These are phyloP conservation scores for Plumapathes pennacea DNA, from an alignment of 92 coral and sea anemone species.

Conservation along the genomic window DNA sequence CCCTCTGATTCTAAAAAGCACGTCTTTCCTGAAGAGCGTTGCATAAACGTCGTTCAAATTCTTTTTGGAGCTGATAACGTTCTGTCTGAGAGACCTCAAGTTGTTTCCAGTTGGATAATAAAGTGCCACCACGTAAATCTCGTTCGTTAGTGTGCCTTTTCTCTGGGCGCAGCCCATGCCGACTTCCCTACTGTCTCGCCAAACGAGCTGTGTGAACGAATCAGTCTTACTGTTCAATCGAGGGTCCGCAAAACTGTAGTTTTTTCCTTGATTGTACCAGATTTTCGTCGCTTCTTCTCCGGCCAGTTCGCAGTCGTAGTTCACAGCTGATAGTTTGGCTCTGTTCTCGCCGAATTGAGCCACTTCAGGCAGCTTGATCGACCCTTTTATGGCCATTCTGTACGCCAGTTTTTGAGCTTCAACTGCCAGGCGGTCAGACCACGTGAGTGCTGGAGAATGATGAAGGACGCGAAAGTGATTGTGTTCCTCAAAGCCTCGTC, in stretches of 20 bases:
- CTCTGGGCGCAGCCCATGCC: constrained; percentile 99
- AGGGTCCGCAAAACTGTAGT: constrained; percentile 88
- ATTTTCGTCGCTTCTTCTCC: constrained; percentile 90
- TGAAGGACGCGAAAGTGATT: constrained; percentile 86
- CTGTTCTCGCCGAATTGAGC: constrained; percentile 89
- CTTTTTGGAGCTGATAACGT: constrained; percentile 74
- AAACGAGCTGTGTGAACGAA: constrained; percentile 91
- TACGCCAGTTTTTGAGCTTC: constrained; percentile 95
- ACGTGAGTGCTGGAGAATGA: constrained; percentile 72
- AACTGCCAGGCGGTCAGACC: constrained; percentile 94
- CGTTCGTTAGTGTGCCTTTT: constrained; percentile 87
- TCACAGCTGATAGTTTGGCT: constrained; percentile 85
- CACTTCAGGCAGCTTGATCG: constrained; percentile 65
- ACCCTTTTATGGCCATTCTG: constrained; percentile 82
- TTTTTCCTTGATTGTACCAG: constrained; percentile 87
- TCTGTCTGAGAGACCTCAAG: constrained; percentile 69
- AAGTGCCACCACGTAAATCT: constrained; percentile 85
- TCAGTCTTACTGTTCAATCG: constrained; percentile 87
- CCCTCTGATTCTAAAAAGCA: no score
- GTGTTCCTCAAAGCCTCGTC: constrained; percentile 75
- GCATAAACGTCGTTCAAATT: constrained; percentile 81
- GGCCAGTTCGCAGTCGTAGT: constrained; percentile 92
- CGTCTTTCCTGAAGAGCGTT: constrained; percentile 71
- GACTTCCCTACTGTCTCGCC: constrained; percentile 85
- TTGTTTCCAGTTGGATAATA: constrained; percentile 92